Evolutionary conservation across 2,113 vertebrate genomes (phyloP).

Genomic region (Chloropsis cyanopogon): DNA sequence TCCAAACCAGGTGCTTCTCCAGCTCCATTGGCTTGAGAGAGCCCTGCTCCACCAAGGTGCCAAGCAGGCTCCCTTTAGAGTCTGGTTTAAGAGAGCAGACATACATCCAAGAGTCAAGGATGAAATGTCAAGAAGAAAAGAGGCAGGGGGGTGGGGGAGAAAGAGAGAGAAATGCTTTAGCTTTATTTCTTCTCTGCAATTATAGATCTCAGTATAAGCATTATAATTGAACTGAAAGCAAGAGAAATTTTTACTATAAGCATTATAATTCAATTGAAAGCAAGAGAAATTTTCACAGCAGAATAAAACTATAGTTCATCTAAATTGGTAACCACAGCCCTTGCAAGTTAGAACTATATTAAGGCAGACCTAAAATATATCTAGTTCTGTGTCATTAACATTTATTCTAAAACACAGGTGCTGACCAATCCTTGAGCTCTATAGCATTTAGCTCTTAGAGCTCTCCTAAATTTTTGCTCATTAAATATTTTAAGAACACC

Average conservation of each 20-base stretch:
- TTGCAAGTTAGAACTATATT: background rate
- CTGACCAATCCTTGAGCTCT: background rate
- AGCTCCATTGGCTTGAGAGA: slow-evolving; percentile 80
- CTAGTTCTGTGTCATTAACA: background rate
- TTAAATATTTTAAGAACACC: background rate
- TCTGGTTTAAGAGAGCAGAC: slow-evolving; percentile 53
- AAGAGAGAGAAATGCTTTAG: background rate
- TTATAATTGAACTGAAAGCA: background rate
- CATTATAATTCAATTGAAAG: background rate
- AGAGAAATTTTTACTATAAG: background rate
- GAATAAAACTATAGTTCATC: background rate
- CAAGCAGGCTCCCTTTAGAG: slow-evolving; percentile 71
- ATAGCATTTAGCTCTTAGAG: background rate
- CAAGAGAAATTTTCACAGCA: background rate
- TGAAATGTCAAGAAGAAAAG: background rate
- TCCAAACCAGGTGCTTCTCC: slow-evolving; percentile 81
- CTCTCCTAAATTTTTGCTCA: background rate
- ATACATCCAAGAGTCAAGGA: background rate
- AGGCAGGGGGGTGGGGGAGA: accelerated
- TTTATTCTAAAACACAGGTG: background rate
- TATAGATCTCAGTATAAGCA: background rate
- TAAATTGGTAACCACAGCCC: background rate
- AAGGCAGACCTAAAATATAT: background rate
- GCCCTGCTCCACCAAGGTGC: slow-evolving; percentile 82
- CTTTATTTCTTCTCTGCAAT: background rate